A percentile compares a stretch with the other conserved stretches of the same genome.
These are phyloP conservation scores for Macrosiphum euphorbiae DNA, from an alignment of 2,888 invertebrate genomes.

Conservation along the genomic window DNA sequence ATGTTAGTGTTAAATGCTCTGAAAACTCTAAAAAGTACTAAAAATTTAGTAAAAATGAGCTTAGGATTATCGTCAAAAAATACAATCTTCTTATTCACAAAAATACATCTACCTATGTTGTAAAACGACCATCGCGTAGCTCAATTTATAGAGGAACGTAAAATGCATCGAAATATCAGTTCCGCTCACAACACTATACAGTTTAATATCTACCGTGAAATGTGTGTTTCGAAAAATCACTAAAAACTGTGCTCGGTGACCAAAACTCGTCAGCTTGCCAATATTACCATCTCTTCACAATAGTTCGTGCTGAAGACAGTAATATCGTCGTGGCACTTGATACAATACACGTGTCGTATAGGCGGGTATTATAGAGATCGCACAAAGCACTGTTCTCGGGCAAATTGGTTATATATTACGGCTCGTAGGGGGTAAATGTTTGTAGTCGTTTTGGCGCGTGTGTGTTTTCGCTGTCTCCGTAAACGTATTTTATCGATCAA, in stretches of 20 bases:
- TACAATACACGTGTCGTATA: neutral
- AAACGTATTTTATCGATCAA: conserved; percentile 25
- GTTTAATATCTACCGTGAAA: neutral
- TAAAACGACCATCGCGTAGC: too few species aligned
- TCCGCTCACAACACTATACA: too few species aligned
- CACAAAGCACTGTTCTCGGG: neutral
- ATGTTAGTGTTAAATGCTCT: too few species aligned
- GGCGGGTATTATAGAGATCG: neutral
- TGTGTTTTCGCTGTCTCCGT: neutral
- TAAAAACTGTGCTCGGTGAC: neutral
- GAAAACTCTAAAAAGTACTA: too few species aligned
- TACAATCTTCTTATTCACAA: too few species aligned
- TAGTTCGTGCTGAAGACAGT: neutral
- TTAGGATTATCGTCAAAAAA: too few species aligned
- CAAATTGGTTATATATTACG: conserved; percentile 12
- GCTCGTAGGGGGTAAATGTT: conserved; percentile 9
- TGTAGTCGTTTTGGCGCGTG: neutral
- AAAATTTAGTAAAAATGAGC: too few species aligned
- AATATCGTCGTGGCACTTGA: neutral
- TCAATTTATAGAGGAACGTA: too few species aligned
- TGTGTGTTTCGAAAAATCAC: neutral
- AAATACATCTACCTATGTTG: too few species aligned
- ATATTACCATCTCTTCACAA: neutral
- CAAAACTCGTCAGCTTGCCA: neutral
- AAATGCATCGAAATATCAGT: too few species aligned